These are phyloP conservation scores for Cataglyphis altisquamis DNA, from an alignment of 2,888 invertebrate genomes.

Conservation along the genomic window DNA sequence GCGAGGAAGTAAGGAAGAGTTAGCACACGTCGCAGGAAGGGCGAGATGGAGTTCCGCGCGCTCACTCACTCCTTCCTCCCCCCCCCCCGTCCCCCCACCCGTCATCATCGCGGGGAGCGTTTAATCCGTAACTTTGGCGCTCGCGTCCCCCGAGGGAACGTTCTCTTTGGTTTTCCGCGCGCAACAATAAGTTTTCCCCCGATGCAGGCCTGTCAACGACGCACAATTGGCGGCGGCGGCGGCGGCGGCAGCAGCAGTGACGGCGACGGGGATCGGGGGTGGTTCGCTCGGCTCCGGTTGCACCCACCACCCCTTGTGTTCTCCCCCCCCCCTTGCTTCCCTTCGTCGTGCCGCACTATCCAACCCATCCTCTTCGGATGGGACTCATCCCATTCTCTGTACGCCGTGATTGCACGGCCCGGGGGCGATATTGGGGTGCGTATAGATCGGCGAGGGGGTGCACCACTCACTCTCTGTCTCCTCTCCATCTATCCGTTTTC, in stretches of 20 bases:
- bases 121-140: conserved; percentile 84
- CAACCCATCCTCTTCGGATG: conserved; percentile 61
- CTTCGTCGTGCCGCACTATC: conserved; percentile 55
- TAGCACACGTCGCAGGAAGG: conserved; percentile 32
- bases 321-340: conserved; percentile 59
- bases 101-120: conserved; percentile 73
- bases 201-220: conserved; percentile 83
- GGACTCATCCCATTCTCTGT: conserved; percentile 83
- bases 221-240: conserved; percentile 82
- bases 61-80: conserved; percentile 29
- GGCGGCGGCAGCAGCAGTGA: conserved; percentile 31
- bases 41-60: conserved; percentile 36
- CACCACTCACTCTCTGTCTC: conserved; percentile 69
- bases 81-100: conserved; percentile 50
- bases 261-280: conserved; percentile 40
- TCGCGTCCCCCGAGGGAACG: conserved; percentile 75
- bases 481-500: conserved; percentile 59
- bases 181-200: conserved; percentile 83
- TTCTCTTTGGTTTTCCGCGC: conserved; percentile 80
- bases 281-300: conserved; percentile 54
- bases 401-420: conserved; percentile 84
- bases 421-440: conserved; percentile 84
- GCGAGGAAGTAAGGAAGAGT: conserved; percentile 62
- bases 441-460: conserved; percentile 78
- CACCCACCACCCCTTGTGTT: conserved; percentile 60